Conservation (phyloP, 1,140 invertebrate species). For the Atopsyche davidsoni region DNA sequence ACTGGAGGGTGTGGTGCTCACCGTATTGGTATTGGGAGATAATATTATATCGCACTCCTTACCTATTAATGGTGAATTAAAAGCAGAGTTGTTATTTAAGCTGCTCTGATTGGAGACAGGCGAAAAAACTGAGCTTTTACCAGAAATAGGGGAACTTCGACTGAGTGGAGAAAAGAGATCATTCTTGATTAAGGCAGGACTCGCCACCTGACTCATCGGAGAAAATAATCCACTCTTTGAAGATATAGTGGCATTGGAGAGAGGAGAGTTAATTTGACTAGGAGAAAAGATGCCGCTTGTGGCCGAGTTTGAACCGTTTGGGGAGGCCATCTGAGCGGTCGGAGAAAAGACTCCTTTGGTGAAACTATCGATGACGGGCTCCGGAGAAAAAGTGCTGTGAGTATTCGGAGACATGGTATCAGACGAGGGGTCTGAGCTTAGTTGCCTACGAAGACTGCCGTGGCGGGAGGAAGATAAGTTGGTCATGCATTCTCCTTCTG, state of each 20-base stretch:
- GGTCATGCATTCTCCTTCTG: slow-evolving; percentile 48
- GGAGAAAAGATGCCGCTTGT: slow-evolving; percentile 50
- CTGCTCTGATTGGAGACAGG: slow-evolving; percentile 38
- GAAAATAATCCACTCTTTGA: slow-evolving; percentile 48
- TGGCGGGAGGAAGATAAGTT: slow-evolving; percentile 45
- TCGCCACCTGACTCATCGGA: slow-evolving; percentile 42
- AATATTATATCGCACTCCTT: slow-evolving; percentile 49
- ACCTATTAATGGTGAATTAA: slow-evolving; percentile 44
- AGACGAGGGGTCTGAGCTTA: slow-evolving; percentile 37
- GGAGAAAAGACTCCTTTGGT: slow-evolving; percentile 40
- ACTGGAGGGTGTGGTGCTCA: slow-evolving; percentile 46
- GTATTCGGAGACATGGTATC: slow-evolving; percentile 39
- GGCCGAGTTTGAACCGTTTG: slow-evolving; percentile 49
- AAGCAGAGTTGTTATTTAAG: slow-evolving; percentile 35
- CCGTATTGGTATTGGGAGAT: slow-evolving; percentile 47
- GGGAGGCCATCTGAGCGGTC: slow-evolving; percentile 45
- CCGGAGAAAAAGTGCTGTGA: slow-evolving; percentile 37
- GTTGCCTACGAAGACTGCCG: slow-evolving; percentile 46
- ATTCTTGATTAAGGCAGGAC: slow-evolving; percentile 38
- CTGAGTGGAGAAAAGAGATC: slow-evolving; percentile 46
- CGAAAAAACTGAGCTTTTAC: slow-evolving; percentile 42
- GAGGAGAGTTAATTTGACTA: slow-evolving; percentile 48
- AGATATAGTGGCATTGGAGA: slow-evolving; percentile 48
- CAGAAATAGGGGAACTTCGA: slow-evolving; percentile 42
- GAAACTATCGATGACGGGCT: slow-evolving; percentile 41